Conservation (phyloP, 1,140 invertebrate genomes). For the Pseudomyrmex gracilis region DNA sequence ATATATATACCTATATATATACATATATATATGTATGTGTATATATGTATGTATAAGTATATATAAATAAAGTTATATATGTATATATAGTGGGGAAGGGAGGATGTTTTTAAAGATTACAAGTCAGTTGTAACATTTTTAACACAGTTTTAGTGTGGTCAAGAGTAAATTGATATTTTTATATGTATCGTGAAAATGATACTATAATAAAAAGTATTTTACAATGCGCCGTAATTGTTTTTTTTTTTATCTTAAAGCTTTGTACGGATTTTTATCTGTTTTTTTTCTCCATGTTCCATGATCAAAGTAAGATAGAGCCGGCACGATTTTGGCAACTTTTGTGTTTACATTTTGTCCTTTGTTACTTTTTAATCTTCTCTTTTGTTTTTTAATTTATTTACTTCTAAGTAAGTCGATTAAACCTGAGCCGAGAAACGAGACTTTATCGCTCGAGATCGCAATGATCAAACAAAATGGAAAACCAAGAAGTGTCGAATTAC, state of each 20-base stretch:
- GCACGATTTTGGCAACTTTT: no score
- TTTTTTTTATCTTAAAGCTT: slow-evolving; percentile 50
- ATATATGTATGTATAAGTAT: slow-evolving; percentile 6
- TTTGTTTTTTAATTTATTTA: no score
- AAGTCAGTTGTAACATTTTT: slow-evolving; percentile 5
- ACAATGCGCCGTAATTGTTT: slow-evolving; percentile 43
- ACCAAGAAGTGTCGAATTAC: no score
- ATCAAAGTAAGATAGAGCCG: slow-evolving; percentile 75
- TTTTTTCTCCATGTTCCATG: slow-evolving; percentile 73
- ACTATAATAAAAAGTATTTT: slow-evolving; percentile 58
- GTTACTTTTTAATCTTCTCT: no score
- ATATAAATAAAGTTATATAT: no score
- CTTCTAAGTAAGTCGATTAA: no score
- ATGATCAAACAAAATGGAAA: no score
- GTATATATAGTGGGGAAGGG: background rate
- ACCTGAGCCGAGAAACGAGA: no score
- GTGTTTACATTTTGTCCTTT: no score
- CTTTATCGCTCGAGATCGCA: no score
- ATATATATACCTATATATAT: background rate
- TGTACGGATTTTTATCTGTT: slow-evolving; percentile 44
- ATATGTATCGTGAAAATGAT: slow-evolving; percentile 25
- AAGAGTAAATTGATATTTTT: slow-evolving; percentile 5
- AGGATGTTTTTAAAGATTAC: background rate
- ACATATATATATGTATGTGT: background rate
- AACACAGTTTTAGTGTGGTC: slow-evolving; percentile 2